Evolutionary conservation across 2,888 invertebrate genomes (phyloP).

Genomic region (Drosophila yooni): DNA sequence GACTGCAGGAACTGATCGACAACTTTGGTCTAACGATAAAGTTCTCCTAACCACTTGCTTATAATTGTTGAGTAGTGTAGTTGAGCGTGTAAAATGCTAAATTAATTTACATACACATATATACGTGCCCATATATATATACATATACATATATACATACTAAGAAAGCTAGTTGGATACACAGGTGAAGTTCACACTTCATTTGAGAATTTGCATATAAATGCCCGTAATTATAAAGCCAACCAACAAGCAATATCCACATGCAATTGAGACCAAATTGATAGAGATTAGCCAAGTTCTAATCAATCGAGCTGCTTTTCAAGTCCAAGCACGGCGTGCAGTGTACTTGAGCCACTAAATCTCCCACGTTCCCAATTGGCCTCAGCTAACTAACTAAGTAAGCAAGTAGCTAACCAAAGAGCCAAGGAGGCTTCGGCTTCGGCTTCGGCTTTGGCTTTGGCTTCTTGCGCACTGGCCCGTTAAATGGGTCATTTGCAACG

Average conservation of each 20-base stretch:
- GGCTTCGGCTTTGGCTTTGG: slow-evolving; percentile 15
- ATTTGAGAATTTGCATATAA: slow-evolving; percentile 66
- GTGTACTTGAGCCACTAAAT: slow-evolving; percentile 47
- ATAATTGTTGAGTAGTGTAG: slow-evolving; percentile 12
- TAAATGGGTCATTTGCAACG: slow-evolving; percentile 76
- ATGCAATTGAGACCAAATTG: slow-evolving; percentile 3
- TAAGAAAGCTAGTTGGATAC: not conserved
- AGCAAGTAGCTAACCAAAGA: slow-evolving; percentile 31
- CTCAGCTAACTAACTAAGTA: slow-evolving; percentile 27
- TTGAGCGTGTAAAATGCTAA: slow-evolving; percentile 63
- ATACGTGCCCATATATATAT: slow-evolving; percentile 13
- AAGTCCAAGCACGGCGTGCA: slow-evolving; percentile 27
- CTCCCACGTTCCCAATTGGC: slow-evolving; percentile 76
- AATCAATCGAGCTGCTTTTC: slow-evolving; percentile 47
- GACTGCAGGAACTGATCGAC: slow-evolving; percentile 38
- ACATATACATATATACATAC: not conserved
- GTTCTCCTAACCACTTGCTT: slow-evolving; percentile 20
- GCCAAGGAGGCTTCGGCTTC: slow-evolving; percentile 8
- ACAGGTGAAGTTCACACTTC: slow-evolving; percentile 68
- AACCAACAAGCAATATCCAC: not conserved
- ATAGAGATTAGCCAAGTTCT: slow-evolving; percentile 42
- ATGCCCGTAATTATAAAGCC: slow-evolving; percentile 34
- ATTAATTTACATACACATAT: slow-evolving; percentile 47
- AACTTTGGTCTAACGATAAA: slow-evolving; percentile 26
- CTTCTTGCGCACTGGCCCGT: slow-evolving; percentile 74